A percentile compares a stretch with the other conserved stretches of the same genome.
These are phyloP conservation scores for Chironomus riparius DNA, from an alignment of 2,888 invertebrate species.

Conservation along the genomic window DNA sequence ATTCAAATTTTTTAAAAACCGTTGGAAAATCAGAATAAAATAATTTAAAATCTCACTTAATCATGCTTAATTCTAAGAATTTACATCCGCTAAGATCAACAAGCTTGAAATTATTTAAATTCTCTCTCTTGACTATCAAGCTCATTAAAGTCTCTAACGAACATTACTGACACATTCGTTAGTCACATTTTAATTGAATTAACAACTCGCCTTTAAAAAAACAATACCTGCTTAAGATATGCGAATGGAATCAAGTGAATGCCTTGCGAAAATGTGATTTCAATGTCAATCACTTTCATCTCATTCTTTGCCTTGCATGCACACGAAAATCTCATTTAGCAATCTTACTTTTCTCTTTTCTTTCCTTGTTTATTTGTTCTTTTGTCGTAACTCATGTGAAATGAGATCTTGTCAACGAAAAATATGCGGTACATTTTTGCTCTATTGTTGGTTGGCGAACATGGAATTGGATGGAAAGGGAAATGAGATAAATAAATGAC, in stretches of 20 bases:
- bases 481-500: neutral
- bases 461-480: neutral
- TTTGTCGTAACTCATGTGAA: neutral
- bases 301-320: neutral
- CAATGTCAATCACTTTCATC: conserved; percentile 14
- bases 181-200: neutral
- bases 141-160: neutral
- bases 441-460: neutral
- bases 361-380: neutral
- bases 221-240: neutral
- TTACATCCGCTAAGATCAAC: too few relatives aligned
- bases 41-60: too few relatives aligned
- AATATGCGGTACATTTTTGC: neutral
- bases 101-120: too few relatives aligned
- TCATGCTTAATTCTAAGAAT: too few relatives aligned
- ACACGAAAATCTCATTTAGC: conserved; percentile 7
- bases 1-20: too few relatives aligned
- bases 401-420: neutral
- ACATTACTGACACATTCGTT: neutral
- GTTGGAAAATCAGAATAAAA: too few relatives aligned
- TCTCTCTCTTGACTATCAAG: too few relatives aligned
- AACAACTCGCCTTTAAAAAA: neutral
- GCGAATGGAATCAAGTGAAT: neutral
- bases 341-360: neutral
- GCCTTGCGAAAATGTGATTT: neutral